Conservation (phyloP, 2,888 invertebrate species). For the Metacarcinus magister region DNA sequence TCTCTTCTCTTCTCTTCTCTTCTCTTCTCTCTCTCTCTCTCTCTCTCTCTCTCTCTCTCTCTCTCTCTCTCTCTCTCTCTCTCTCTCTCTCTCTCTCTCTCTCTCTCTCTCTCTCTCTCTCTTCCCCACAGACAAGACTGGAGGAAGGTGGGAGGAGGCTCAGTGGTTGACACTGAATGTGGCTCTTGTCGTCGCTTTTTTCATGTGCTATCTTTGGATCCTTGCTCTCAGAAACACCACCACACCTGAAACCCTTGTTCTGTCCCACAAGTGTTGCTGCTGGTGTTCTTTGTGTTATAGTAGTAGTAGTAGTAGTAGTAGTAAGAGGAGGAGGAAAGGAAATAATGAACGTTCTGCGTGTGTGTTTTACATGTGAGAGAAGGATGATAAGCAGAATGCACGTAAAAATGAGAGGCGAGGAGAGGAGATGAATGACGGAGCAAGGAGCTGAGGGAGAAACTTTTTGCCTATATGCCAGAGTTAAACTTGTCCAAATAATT, state of each 20-base stretch:
- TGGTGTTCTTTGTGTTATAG: not conserved
- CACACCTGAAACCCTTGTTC: not conserved
- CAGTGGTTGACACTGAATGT: not conserved
- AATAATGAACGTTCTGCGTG: not conserved
- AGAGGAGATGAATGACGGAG: not conserved
- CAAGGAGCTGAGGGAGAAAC: not conserved
- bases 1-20: slow-evolving; percentile 43
- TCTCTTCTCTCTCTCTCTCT: not conserved
- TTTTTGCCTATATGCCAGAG: not conserved
- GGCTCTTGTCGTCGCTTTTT: not conserved
- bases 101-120: slow-evolving; percentile 31
- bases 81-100: slow-evolving; percentile 34
- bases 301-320: not conserved
- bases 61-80: slow-evolving; percentile 39
- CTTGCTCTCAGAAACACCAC: slow-evolving; percentile 5
- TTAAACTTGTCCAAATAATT: slow-evolving; percentile 16
- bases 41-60: not conserved
- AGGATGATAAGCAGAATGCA: slow-evolving; percentile 37
- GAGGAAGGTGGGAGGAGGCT: not conserved
- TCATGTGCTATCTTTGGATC: slow-evolving; percentile 32
- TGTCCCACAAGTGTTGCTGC: not conserved
- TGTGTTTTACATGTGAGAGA: not conserved
- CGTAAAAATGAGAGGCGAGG: not conserved
- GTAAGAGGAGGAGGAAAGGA: not conserved
- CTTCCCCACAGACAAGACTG: not conserved